A percentile compares a stretch with the other conserved stretches of the same genome.
Conservation (phyloP, 2,113 vertebrate species). For the Chiloscyllium plagiosum region DNA sequence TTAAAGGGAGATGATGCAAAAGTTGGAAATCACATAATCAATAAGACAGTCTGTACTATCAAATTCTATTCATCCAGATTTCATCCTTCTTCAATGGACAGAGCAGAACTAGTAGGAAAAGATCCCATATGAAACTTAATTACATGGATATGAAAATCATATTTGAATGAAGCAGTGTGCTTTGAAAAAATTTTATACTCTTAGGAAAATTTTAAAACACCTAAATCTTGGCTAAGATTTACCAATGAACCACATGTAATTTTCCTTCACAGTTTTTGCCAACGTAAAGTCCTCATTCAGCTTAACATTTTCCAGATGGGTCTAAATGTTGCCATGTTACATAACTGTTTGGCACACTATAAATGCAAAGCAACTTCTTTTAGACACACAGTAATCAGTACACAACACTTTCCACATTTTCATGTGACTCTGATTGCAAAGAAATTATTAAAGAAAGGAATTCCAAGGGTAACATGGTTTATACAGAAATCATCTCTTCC, state of each 20-base stretch:
- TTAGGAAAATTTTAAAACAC: slow-evolving; percentile 29
- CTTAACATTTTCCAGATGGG: slow-evolving; percentile 60
- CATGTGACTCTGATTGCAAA: neutral
- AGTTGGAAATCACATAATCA: too few species aligned
- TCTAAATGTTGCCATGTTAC: slow-evolving; percentile 39
- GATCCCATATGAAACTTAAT: slow-evolving; percentile 40
- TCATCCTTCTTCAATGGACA: neutral
- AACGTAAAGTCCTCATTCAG: slow-evolving; percentile 49
- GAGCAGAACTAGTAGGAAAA: neutral
- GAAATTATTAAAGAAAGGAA: neutral
- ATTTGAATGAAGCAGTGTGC: slow-evolving; percentile 34
- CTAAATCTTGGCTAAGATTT: slow-evolving; percentile 53
- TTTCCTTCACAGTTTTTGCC: slow-evolving; percentile 57
- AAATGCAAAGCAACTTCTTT: neutral
- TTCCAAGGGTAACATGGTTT: neutral
- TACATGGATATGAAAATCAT: slow-evolving; percentile 54
- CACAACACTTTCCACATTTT: neutral
- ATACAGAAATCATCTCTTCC: neutral
- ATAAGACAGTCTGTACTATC: too few species aligned
- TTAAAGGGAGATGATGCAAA: too few species aligned
- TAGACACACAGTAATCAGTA: neutral
- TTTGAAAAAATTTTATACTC: slow-evolving; percentile 10
- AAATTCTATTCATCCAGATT: too few species aligned
- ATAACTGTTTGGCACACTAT: slow-evolving; percentile 12
- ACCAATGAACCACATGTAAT: slow-evolving; percentile 55